Base-by-base conservation (phyloP, 2,113 vertebrate species). In the Elephantulus edwardii region DNA sequence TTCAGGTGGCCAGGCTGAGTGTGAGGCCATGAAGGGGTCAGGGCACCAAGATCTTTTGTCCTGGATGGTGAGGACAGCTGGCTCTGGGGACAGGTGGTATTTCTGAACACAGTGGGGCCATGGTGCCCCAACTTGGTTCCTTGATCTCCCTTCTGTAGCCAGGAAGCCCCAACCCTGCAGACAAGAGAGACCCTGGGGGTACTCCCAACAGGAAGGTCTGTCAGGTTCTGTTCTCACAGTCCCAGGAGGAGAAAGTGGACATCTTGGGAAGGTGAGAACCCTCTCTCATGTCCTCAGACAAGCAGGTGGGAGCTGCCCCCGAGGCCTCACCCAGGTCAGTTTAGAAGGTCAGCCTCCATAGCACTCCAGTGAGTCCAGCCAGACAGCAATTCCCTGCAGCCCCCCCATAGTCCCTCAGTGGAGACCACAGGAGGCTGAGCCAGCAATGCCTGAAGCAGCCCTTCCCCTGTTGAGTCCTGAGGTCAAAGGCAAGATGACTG, bases 181-280 rank as follows among this genome's bases (percentile, higher is more conserved):
- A 52, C 1, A 6, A 20, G 24, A 33, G n/a, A 16, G 24, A 9
- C 14, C 2, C 14, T 42, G 8, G 1, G 9, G 12, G 56, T 14
- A 1, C n/a, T 50, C 28, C 52, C 35, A 4, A 24, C 33, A 40
- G 50, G 42, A 85, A 24, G n/a, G 22, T 26, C 46, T 40, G 54
- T 56, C 38, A 40, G 75, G 26, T 40, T 28, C 20, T 2, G n/a
- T 66, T 38, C 38, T n/a, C 80, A 62, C 56, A 22, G 46, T 28
- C 35, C 64, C 84, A 20, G 38, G 33, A 13, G 2, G 11, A 24
- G 9, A 19, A 71, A 58, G 33, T 28, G 0, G 28, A n/a, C n/a
- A n/a, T 16, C 48, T 16, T 50, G 11, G 22, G 7, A 19, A 72
- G 64, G n/a, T 28, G 0, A 24, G 5, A 3, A 3, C n/a, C 19